Base-by-base conservation (phyloP, 1,140 invertebrate species). In the Homarus americanus region DNA sequence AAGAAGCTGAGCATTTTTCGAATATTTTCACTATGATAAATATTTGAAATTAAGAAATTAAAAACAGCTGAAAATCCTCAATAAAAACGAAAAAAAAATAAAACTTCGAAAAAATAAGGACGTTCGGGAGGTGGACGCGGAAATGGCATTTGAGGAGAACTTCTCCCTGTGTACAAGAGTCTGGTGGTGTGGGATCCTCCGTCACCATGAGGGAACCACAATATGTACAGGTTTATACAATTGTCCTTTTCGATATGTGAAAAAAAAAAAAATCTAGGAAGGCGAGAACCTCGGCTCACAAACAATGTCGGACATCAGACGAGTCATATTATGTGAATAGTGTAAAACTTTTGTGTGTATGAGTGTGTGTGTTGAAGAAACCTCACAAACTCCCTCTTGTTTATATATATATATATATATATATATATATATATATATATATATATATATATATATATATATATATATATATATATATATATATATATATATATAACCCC, bases 381-480 rank as follows among this genome's bases (percentile, higher is more conserved):
- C 53, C 53, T 58, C 53, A 58, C 53, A 24, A 9, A 24, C 20
- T 58, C 20, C 53, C 53, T 24, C 20, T 58, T 24, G 53, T 2
- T 24, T 58, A 15, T 49, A 9, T 36, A 38, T 36, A 76, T 36
- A 76, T 36, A 34, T 9, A 76, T 36, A 34, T 76, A 76, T 36
- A 34, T 12, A 49, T 49, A 36, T 9, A 76, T 40, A 41, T 40
- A 41, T 24, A 17, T 24, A 78, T 40, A 38, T 78, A 78, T 40
- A 38, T 40, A 78, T 40, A 41, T 24, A 41, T 41, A 41, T 24
- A 41, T 40, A 15, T 76, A 76, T 38, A 20, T 40, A 40, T 76
- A 20, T 76, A 76, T 76, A 28, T 78, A 40, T 40, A 28, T 78
- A 40, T 44, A 28, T 78, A 44, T 44, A 58, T 58, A 58, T 58